Evolutionary conservation across 2,797 vertebrate species (phyloP).

Genomic region (Nasua narica): DNA sequence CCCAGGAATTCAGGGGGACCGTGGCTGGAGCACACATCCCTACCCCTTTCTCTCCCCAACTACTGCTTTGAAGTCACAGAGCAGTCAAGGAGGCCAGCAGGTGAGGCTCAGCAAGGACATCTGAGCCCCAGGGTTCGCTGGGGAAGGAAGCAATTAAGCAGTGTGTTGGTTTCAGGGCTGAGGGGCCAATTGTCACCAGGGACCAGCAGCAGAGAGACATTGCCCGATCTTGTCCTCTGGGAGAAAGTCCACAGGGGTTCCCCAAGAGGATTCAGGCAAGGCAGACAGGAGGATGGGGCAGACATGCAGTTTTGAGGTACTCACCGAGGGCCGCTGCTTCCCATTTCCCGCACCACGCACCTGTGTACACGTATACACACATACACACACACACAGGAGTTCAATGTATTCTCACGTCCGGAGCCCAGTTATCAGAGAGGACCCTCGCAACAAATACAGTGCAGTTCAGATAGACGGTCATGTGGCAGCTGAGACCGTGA

Average conservation of each 20-base stretch:
- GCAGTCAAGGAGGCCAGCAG: neutral
- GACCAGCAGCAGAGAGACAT: neutral
- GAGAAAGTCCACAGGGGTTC: rapidly evolving
- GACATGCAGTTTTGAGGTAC: neutral
- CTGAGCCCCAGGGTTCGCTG: neutral
- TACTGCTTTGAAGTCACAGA: neutral
- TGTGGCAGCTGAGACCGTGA: neutral
- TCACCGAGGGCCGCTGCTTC: neutral
- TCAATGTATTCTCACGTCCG: neutral
- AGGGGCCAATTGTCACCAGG: neutral
- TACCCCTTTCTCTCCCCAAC: neutral
- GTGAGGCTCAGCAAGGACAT: neutral
- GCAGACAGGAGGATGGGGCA: rapidly evolving
- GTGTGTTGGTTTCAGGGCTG: neutral
- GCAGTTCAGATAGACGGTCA: neutral
- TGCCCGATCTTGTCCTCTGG: neutral
- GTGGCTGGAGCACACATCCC: neutral
- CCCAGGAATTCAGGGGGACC: neutral
- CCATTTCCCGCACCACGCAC: neutral
- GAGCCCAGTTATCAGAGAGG: neutral
- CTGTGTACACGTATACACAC: neutral
- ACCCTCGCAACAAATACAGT: neutral
- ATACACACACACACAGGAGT: neutral
- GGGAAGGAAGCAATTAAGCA: neutral
- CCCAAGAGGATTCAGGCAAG: neutral